These are phyloP conservation scores for Trichomycterus rosablanca DNA, from an alignment of 2,113 vertebrate genomes.

Conservation along the genomic window DNA sequence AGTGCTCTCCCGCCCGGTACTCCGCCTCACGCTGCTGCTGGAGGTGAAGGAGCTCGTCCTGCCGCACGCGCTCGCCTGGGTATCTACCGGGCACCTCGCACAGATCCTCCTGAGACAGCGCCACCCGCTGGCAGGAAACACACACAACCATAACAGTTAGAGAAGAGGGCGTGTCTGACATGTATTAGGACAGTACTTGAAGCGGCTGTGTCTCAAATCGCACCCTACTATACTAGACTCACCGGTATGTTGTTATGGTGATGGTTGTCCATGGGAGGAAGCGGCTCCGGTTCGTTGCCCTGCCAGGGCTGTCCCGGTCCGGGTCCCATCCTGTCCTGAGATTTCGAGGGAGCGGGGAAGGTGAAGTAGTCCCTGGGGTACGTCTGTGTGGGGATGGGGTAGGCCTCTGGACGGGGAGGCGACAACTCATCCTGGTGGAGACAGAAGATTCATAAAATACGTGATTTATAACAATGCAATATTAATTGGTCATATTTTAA, in stretches of 20 bases:
- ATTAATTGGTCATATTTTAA: no score
- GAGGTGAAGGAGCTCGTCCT: slow-evolving; percentile 70
- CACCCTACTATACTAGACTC: no score
- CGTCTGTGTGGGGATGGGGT: slow-evolving; percentile 95
- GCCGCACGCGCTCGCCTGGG: slow-evolving; percentile 69
- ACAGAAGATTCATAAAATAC: slow-evolving; percentile 6
- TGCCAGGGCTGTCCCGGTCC: slow-evolving; percentile 78
- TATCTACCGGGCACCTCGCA: slow-evolving; percentile 65
- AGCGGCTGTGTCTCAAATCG: no score
- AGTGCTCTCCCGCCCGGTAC: slow-evolving; percentile 72
- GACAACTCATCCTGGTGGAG: slow-evolving; percentile 77
- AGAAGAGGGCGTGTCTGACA: no score
- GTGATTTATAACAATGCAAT: no score
- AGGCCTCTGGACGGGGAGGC: slow-evolving; percentile 84
- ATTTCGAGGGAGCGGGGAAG: slow-evolving; percentile 89
- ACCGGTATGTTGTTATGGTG: slow-evolving; percentile 67
- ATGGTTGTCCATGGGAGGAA: slow-evolving; percentile 71
- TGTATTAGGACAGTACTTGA: no score
- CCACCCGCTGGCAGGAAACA: slow-evolving; percentile 67
- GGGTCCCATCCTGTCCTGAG: slow-evolving; percentile 83
- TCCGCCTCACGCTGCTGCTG: slow-evolving; percentile 70
- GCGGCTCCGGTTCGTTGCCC: slow-evolving; percentile 79
- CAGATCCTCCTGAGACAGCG: slow-evolving; percentile 89
- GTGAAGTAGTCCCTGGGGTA: slow-evolving; percentile 96
- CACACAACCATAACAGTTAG: neutral